Evolutionary conservation across 2,797 vertebrate genomes (phyloP).

Genomic region (Alosa sapidissima): DNA sequence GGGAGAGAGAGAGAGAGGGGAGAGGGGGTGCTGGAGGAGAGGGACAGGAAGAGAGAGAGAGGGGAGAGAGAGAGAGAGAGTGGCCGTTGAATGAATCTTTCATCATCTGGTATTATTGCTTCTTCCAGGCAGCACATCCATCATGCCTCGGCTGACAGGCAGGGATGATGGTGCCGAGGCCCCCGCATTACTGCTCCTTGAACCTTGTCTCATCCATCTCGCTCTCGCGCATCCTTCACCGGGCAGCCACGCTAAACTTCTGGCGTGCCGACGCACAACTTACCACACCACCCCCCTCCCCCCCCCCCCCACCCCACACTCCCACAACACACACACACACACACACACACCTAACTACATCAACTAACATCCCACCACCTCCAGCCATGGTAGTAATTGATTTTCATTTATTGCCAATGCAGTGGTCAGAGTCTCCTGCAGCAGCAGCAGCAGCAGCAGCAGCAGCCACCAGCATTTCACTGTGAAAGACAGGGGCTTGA

Average conservation of each 20-base stretch:
- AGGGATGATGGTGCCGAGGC: conserved; percentile 70
- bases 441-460: background rate
- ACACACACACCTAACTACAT: conserved; percentile 60
- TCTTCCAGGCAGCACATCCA: conserved; percentile 70
- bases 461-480: conserved; percentile 38
- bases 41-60: background rate
- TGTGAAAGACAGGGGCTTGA: conserved; percentile 22
- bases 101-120: conserved; percentile 72
- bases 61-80: conserved; percentile 17
- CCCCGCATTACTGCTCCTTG: conserved; percentile 76
- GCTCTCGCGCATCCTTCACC: conserved; percentile 71
- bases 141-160: conserved; percentile 69
- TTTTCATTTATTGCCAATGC: conserved; percentile 64
- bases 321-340: conserved; percentile 27
- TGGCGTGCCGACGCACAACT: conserved; percentile 62
- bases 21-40: background rate
- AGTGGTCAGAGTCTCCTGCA: conserved; percentile 44
- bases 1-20: background rate
- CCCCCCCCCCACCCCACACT: conserved; percentile 65
- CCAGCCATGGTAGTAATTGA: conserved; percentile 71
- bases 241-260: conserved; percentile 62
- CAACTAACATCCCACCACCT: conserved; percentile 56
- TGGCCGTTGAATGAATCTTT: conserved; percentile 65
- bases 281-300: conserved; percentile 46
- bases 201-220: conserved; percentile 80